Conservation (phyloP, 2,797 vertebrate species). For the Bradypodion ventrale region DNA sequence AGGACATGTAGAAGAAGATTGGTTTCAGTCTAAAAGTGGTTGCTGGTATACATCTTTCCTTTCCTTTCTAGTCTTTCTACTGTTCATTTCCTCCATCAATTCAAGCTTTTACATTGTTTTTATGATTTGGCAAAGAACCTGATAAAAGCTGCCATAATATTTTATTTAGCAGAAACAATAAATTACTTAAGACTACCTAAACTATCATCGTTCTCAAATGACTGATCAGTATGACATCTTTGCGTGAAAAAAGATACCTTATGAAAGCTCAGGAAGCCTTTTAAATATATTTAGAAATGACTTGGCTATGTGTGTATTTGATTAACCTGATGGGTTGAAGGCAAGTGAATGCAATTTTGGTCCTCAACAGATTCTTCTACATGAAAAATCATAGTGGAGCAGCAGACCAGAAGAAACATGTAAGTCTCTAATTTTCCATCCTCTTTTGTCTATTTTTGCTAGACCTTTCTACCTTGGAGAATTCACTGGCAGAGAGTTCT, state of each 20-base stretch:
- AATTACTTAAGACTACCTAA: background rate
- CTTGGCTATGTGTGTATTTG: background rate
- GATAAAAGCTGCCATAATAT: slow-evolving; percentile 21
- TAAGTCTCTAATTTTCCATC: background rate
- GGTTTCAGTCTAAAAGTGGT: background rate
- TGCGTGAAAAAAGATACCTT: background rate
- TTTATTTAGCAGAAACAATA: background rate
- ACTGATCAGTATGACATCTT: background rate
- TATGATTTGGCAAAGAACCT: slow-evolving; percentile 20
- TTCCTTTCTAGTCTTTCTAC: background rate
- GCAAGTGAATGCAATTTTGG: background rate
- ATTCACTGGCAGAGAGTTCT: background rate
- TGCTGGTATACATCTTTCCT: background rate
- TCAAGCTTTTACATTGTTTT: slow-evolving; percentile 44
- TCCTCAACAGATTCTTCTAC: background rate
- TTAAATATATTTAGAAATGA: background rate
- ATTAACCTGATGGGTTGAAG: background rate
- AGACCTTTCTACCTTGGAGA: background rate
- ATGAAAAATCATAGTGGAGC: background rate
- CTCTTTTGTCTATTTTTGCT: background rate
- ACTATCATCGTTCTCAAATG: slow-evolving; percentile 3
- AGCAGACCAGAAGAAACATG: background rate
- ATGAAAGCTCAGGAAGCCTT: background rate
- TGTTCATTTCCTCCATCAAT: slow-evolving; percentile 3
- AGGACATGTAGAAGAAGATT: background rate